phyloP scores from a whole-genome alignment of 1,140 invertebrate genomes.

The Cheumatopsyche charites region DNA sequence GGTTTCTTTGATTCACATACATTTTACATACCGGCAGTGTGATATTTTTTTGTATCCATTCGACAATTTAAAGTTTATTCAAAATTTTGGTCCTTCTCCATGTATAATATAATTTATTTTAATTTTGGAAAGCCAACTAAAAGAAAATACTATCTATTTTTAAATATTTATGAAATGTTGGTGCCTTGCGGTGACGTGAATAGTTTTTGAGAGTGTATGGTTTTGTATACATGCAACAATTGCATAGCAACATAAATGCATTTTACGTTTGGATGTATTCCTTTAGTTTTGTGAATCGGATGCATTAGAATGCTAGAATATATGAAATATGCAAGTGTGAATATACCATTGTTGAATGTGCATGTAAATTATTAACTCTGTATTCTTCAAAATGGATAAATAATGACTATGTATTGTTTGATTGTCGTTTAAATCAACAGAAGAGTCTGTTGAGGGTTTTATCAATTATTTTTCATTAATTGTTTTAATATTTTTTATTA shows the following conservation, averaged over 20 bases:
- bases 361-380: background rate
- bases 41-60: conserved; percentile 2
- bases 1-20: conserved; percentile 54
- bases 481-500: too few species aligned
- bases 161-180: conserved; percentile 37
- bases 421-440: background rate
- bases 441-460: background rate
- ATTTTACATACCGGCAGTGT: conserved; percentile 29
- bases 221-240: conserved; percentile 8
- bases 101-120: too few species aligned
- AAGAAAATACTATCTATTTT: conserved; percentile 30
- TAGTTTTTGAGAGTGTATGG: conserved; percentile 47
- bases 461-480: background rate
- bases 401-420: background rate
- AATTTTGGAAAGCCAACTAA: too few species aligned
- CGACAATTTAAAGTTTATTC: background rate
- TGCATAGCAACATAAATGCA: background rate
- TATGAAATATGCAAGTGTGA: conserved; percentile 4
- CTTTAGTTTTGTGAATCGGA: conserved; percentile 20
- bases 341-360: background rate
- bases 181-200: conserved; percentile 46
- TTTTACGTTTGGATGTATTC: conserved; percentile 1
- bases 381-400: too few species aligned
- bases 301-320: conserved; percentile 18
- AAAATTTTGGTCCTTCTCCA: background rate